phyloP scores from a whole-genome alignment of 2,797 vertebrate genomes.

The Falco cherrug region DNA sequence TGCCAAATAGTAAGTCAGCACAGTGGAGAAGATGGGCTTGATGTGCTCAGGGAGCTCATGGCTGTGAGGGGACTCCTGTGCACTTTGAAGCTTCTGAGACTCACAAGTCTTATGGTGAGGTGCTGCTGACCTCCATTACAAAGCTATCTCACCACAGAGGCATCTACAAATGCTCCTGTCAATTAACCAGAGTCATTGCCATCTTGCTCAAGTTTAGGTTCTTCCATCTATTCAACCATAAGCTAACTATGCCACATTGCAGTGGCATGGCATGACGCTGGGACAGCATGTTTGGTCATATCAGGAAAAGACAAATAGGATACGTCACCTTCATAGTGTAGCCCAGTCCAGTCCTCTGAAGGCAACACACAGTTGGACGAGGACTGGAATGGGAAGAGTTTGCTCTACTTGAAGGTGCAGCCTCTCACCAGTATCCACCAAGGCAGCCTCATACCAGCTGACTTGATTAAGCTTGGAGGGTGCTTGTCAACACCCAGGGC shows the following conservation, averaged over 20 bases:
- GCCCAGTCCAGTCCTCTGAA: not conserved
- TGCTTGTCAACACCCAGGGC: not conserved
- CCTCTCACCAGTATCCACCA: not conserved
- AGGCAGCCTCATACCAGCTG: not conserved
- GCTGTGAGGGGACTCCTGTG: not conserved
- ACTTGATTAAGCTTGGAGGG: not conserved
- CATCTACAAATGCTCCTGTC: not conserved
- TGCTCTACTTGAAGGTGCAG: not conserved
- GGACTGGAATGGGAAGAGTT: not conserved
- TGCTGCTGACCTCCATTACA: not conserved
- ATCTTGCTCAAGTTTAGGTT: not conserved
- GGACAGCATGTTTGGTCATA: accelerated
- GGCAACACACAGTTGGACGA: not conserved
- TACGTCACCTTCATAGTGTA: not conserved
- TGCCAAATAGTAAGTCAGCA: not conserved
- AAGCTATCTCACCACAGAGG: not conserved
- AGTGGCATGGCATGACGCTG: accelerated
- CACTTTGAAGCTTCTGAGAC: not conserved
- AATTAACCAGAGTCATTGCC: not conserved
- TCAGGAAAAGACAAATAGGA: not conserved
- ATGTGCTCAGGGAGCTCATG: not conserved
- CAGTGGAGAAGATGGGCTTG: not conserved
- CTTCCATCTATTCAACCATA: not conserved
- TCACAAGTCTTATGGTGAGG: not conserved
- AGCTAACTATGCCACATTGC: not conserved